Base-by-base conservation (phyloP, 2,888 invertebrate species). In the Mythimna pallens region DNA sequence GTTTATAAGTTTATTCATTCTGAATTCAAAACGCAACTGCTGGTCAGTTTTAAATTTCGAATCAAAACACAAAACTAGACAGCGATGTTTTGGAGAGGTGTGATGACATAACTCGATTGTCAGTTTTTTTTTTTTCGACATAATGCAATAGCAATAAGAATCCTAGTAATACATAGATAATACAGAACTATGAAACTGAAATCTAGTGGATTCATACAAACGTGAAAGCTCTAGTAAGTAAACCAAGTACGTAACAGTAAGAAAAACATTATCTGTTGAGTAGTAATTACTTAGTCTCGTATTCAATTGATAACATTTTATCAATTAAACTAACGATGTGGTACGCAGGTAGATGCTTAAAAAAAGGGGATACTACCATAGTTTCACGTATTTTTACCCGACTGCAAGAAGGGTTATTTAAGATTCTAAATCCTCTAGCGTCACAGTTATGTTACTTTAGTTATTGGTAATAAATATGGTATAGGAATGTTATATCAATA, bases 61-160 rank as follows among this genome's bases (percentile, higher is more conserved):
- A 58, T 50, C 25, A 52, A 30, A 71, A 71, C 30, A 50, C n/a
- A 17, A 43, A 62, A 52, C 30, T 14, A 10, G 22, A 22, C 30
- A 50, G 22, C 55, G n/a, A 2, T 59, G 10, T 52, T 52, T 30
- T 64, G 30, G n/a, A 40, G 52, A 58, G 36, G 36, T 36, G 14
- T 12, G 55, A 65, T 73, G 62, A 67, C 67, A 34, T 72, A 72
- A 68, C 30, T 59, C 52, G 25, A 62, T 70, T 40, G 25, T 30
- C 22, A 30, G 12, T 8, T 40, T 34, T 40, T 40, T 25, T 40
- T 50, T 4, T 40, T 25, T 30, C 30, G n/a, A 25, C n/a, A 47
- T 34, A 34, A 36, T 22, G 2, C 20, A 55, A 34, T 47, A 20
- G 14, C 20, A 34, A 52, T 25, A 25, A 43, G 20, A 25, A 64